Evolutionary conservation across 2,888 invertebrate species (phyloP), one percentile per base, ranked within the genome.

Genomic region (Drosophila mettleri): DNA sequence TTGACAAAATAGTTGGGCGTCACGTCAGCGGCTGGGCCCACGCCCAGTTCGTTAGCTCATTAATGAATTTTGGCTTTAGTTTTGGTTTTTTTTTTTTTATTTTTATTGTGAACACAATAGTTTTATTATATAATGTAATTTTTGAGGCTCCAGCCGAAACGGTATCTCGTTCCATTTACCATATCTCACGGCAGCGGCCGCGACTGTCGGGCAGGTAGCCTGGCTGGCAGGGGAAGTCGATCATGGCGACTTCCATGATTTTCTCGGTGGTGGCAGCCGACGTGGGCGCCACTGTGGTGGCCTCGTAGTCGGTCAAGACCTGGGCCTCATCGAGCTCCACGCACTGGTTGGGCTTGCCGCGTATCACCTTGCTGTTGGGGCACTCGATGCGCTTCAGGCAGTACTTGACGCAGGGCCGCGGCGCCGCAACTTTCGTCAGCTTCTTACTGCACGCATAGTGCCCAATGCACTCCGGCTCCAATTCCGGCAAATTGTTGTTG

Each of bases 221-320:
- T 0, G 91, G 90, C 63, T 91, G 90, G 58, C 91, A 91, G 39
- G 91, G 91, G 45, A 91, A 91, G 66, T 91, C 91, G 64, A 91
- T 91, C 89, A 92, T 88, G 52, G 91, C 90, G 9, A 91, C 90
- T 43, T 73, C 68, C 90, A 87, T 87, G 24, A 82, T 69, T 29
- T 70, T 67, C 39, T 69, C 70, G 12, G 66, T 74, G 8, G 68
- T 70, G 8, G 52, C 36, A 2, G 9, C 18, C 8, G 45, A 46
- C 5, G 58, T 12, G 2, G 69, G 43, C 2, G 22, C 24, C 6
- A 18, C 22, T 0, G 48, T 54, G 6, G 55, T 57, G 22, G 55
- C 38, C 51, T 72, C 57, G 39, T 66, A 46, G 16, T 84, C 79
- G 0, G 67, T 70, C 12, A 57, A 31, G n/a, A 89, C 89, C 18